A percentile compares a stretch with the other conserved stretches of the same genome.
These are phyloP conservation scores for Lamprotornis superbus DNA, from an alignment of 2,113 vertebrate species.

Conservation along the genomic window DNA sequence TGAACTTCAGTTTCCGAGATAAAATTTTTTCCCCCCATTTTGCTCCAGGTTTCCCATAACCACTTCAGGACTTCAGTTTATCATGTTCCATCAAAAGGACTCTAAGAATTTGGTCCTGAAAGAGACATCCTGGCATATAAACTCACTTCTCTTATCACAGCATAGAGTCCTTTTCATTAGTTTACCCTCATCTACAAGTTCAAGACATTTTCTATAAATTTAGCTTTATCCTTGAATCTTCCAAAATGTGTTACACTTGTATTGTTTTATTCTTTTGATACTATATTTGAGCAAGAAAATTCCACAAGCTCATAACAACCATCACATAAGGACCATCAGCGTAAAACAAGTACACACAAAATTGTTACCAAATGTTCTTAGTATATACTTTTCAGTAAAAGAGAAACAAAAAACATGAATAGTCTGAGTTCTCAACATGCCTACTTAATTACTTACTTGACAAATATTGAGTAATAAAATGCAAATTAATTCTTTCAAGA, in stretches of 20 bases:
- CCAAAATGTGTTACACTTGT: background rate
- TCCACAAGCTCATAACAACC: background rate
- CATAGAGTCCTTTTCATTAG: background rate
- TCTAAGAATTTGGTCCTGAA: background rate
- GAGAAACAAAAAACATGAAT: constrained; percentile 10
- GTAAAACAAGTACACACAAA: constrained; percentile 28
- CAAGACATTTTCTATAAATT: background rate
- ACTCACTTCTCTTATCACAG: background rate
- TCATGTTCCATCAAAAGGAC: background rate
- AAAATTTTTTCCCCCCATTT: background rate
- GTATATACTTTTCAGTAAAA: constrained; percentile 13
- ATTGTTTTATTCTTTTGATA: constrained; percentile 1
- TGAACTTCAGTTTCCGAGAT: background rate
- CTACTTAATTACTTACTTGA: constrained; percentile 38
- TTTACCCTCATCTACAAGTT: background rate
- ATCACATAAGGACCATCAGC: background rate
- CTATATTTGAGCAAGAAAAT: background rate
- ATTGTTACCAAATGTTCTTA: constrained; percentile 54
- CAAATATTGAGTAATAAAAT: constrained; percentile 33
- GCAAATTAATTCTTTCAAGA: constrained; percentile 12
- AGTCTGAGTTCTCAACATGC: constrained; percentile 1
- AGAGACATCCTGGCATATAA: background rate
- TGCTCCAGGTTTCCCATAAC: background rate
- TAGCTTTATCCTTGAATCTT: background rate
- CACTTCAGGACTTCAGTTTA: background rate